Conservation (phyloP, 2,888 invertebrate species). For the Drosophila neutralis region DNA sequence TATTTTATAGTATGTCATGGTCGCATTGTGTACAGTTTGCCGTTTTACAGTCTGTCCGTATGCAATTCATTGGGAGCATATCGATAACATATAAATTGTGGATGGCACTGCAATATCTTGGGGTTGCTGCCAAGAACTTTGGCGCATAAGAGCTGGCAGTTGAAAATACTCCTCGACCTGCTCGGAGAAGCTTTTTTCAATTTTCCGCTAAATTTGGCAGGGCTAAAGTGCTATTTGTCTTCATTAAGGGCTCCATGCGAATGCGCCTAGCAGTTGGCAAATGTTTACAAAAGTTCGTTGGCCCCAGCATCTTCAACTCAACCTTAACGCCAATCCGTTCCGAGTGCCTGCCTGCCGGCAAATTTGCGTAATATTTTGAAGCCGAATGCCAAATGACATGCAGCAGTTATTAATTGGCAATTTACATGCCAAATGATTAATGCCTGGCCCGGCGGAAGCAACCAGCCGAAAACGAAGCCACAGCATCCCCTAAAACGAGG, state of each 20-base stretch:
- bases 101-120: conserved; percentile 68
- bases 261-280: conserved; percentile 73
- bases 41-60: conserved; percentile 5
- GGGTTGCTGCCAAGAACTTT: conserved; percentile 63
- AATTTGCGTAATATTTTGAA: conserved; percentile 70
- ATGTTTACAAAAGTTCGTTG: conserved; percentile 60
- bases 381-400: conserved; percentile 75
- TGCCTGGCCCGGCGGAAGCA: conserved; percentile 69
- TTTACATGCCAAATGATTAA: conserved; percentile 81
- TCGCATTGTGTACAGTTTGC: conserved; percentile 33
- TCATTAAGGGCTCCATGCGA: conserved; percentile 74
- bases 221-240: conserved; percentile 82
- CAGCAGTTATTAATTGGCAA: conserved; percentile 82
- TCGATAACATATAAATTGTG: conserved; percentile 71
- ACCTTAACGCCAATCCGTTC: conserved; percentile 19
- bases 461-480: conserved; percentile 68
- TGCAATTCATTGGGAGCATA: conserved; percentile 59
- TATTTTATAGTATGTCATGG: conserved; percentile 32
- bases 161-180: conserved; percentile 33
- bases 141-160: conserved; percentile 32
- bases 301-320: conserved; percentile 21
- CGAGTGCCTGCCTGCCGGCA: conserved; percentile 8
- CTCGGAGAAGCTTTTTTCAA: conserved; percentile 81
- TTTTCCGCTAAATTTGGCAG: conserved; percentile 84
- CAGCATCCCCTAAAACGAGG: conserved; percentile 59